Conservation (phyloP, 2,113 vertebrate genomes). For the Mastomys coucha region DNA sequence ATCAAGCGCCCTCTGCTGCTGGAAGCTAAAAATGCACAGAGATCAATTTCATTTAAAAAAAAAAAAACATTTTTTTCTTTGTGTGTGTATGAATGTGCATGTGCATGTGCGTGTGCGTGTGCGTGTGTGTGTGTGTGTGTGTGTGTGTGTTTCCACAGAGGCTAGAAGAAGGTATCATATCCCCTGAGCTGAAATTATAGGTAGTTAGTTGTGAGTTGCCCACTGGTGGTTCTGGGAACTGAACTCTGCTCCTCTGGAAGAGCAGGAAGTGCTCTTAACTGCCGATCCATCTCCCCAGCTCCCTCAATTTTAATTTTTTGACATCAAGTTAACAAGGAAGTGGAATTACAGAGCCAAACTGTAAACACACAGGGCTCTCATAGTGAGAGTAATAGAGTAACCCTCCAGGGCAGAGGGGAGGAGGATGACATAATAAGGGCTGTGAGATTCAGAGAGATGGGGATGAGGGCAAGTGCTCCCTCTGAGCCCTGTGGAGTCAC, state of each 20-base stretch:
- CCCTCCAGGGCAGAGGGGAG: neutral
- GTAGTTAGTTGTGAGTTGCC: neutral
- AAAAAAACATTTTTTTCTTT: neutral
- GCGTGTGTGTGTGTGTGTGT: neutral
- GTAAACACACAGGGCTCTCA: neutral
- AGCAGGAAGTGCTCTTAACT: neutral
- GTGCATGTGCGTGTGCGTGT: neutral
- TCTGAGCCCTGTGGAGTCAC: neutral
- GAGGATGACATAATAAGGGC: neutral
- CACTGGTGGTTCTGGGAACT: neutral
- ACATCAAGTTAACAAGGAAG: neutral
- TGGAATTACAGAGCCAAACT: neutral
- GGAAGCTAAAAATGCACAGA: slow-evolving; percentile 30
- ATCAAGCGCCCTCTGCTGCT: slow-evolving; percentile 56
- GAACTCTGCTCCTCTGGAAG: neutral
- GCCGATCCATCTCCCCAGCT: neutral
- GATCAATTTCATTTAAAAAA: neutral
- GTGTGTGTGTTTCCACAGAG: neutral
- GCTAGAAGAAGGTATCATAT: neutral
- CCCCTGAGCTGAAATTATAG: neutral
- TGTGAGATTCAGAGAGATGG: neutral
- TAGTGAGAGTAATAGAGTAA: neutral
- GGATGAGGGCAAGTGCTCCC: neutral
- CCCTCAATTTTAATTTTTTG: neutral
- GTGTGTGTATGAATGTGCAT: neutral